A percentile compares a stretch with the other conserved stretches of the same genome.
These are phyloP conservation scores for Heterodera filipjevi DNA, from an alignment of 2,888 invertebrate species.

Conservation along the genomic window DNA sequence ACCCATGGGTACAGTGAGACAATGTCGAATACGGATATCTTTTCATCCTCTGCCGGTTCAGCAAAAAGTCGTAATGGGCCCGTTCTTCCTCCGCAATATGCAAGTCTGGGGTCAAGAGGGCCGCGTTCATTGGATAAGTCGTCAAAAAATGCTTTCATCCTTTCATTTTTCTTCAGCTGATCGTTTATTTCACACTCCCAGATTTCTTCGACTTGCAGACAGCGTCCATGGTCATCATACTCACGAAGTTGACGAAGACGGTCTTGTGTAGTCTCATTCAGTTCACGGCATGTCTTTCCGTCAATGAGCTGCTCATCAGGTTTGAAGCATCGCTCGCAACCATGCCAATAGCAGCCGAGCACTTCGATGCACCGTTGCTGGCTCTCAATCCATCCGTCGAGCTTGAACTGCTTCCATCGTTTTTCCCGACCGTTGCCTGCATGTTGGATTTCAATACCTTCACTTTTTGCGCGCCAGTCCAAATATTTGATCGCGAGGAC, in stretches of 20 bases:
- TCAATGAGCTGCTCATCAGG: background rate
- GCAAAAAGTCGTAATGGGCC: background rate
- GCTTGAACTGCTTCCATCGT: background rate
- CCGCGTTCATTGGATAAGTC: background rate
- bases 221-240: background rate
- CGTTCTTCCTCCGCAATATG: conserved; percentile 3
- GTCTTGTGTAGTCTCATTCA: background rate
- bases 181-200: conserved; percentile 5
- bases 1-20: background rate
- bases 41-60: background rate
- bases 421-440: conserved; percentile 14
- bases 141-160: background rate
- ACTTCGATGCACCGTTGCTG: background rate
- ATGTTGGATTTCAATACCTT: background rate
- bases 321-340: background rate
- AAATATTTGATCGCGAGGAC: conserved; percentile 12
- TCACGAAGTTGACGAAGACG: background rate
- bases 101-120: conserved; percentile 2
- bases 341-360: background rate
- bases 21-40: conserved; percentile 12
- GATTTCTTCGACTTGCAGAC: background rate
- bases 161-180: background rate
- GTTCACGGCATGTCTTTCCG: background rate
- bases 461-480: conserved; percentile 6
- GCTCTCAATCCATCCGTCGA: background rate